Evolutionary conservation across 2,888 invertebrate genomes (phyloP).

Genomic region (Pyrocoelia pectoralis): DNA sequence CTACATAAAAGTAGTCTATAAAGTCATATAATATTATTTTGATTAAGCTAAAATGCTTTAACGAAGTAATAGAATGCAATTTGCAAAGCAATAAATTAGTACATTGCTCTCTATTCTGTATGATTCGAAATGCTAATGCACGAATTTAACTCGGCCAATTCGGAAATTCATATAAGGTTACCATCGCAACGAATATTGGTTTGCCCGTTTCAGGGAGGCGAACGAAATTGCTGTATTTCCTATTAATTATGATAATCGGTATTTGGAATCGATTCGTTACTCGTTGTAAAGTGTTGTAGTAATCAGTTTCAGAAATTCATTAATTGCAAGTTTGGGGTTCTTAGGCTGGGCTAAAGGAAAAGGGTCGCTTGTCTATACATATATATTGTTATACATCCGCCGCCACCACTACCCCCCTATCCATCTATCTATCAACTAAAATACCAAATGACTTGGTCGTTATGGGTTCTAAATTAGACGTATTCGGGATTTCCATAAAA

Average conservation of each 20-base stretch:
- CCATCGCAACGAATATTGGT: slow-evolving; percentile 52
- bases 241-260: slow-evolving; percentile 56
- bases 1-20: too few relatives aligned
- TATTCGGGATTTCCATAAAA: slow-evolving; percentile 46
- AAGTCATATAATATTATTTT: too few relatives aligned
- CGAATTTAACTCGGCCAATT: slow-evolving; percentile 33
- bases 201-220: slow-evolving; percentile 50
- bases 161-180: slow-evolving; percentile 38
- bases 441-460: slow-evolving; percentile 29
- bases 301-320: slow-evolving; percentile 35
- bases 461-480: slow-evolving; percentile 45
- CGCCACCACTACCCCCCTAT: too few relatives aligned
- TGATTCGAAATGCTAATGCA: slow-evolving; percentile 32
- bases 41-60: too few relatives aligned
- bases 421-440: background rate
- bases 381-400: too few relatives aligned
- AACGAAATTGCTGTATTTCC: slow-evolving; percentile 58
- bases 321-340: slow-evolving; percentile 23
- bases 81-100: slow-evolving; percentile 33
- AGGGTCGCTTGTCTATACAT: background rate
- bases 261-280: slow-evolving; percentile 36
- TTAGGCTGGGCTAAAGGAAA: background rate
- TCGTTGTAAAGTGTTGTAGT: slow-evolving; percentile 23
- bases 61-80: slow-evolving; percentile 14
- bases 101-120: slow-evolving; percentile 27